Conservation (phyloP, 2,888 invertebrate species). For the Xanthia icteritia region DNA sequence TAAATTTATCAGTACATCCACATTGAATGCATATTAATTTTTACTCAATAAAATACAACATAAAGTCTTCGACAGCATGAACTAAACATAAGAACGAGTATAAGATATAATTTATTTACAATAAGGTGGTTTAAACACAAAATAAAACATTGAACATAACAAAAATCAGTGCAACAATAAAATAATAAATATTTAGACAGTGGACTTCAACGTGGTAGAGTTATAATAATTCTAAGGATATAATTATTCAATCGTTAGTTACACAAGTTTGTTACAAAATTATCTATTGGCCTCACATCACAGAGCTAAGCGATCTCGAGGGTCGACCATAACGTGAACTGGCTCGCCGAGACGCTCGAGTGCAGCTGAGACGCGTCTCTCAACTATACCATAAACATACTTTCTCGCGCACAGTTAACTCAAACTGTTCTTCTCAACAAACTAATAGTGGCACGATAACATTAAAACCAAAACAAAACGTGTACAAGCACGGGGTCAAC, state of each 20-base stretch:
- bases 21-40: slow-evolving; percentile 86
- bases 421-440: slow-evolving; percentile 60
- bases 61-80: slow-evolving; percentile 85
- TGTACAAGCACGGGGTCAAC: slow-evolving; percentile 65
- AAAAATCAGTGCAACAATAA: slow-evolving; percentile 90
- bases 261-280: slow-evolving; percentile 88
- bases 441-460: slow-evolving; percentile 64
- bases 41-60: slow-evolving; percentile 85
- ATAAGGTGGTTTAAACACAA: slow-evolving; percentile 87
- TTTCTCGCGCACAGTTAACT: slow-evolving; percentile 59
- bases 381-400: slow-evolving; percentile 58
- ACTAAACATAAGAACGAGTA: slow-evolving; percentile 85
- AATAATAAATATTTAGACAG: slow-evolving; percentile 89
- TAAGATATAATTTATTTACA: slow-evolving; percentile 87
- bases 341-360: slow-evolving; percentile 52
- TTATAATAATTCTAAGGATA: slow-evolving; percentile 85
- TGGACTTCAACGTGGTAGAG: slow-evolving; percentile 89
- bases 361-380: slow-evolving; percentile 57
- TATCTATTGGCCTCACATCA: slow-evolving; percentile 90
- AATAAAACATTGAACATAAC: slow-evolving; percentile 89
- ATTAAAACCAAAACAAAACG: slow-evolving; percentile 62
- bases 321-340: slow-evolving; percentile 71
- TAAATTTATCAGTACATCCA: slow-evolving; percentile 90
- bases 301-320: slow-evolving; percentile 87
- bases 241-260: slow-evolving; percentile 86